Percentiles rank a stretch among this genome's conserved stretches.
phyloP scores from a whole-genome alignment of 2,797 vertebrate species.

The Australoheros facetus region DNA sequence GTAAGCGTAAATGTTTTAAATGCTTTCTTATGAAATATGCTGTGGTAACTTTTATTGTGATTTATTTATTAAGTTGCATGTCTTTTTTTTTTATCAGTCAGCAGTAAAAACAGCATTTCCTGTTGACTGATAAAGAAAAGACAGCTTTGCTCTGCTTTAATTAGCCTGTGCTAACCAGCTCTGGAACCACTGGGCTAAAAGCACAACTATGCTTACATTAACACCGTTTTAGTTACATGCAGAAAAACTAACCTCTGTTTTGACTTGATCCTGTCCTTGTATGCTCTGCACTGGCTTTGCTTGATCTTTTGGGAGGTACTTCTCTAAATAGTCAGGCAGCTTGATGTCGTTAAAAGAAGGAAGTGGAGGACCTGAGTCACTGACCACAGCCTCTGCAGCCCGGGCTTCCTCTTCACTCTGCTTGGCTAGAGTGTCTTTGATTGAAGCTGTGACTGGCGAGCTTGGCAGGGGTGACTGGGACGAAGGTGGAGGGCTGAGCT shows the following conservation, averaged over 20 bases:
- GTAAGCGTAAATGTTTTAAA: not conserved
- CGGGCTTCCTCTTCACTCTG: slow-evolving; percentile 47
- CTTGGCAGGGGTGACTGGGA: slow-evolving; percentile 27
- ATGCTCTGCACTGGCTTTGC: slow-evolving; percentile 66
- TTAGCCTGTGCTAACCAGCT: not conserved
- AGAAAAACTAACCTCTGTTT: slow-evolving; percentile 68
- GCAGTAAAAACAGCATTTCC: not conserved
- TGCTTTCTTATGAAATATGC: not conserved
- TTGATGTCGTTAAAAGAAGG: slow-evolving; percentile 82
- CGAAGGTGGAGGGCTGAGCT: slow-evolving; percentile 35
- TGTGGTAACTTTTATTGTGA: not conserved
- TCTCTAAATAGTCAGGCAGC: slow-evolving; percentile 85
- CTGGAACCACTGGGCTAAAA: not conserved
- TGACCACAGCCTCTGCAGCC: slow-evolving; percentile 48
- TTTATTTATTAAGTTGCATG: not conserved
- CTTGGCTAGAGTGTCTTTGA: slow-evolving; percentile 21
- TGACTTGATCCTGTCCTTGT: slow-evolving; percentile 58
- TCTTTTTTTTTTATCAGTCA: not conserved
- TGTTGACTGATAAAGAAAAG: too few species aligned
- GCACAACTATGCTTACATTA: not conserved
- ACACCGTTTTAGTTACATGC: not conserved
- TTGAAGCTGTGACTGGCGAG: slow-evolving; percentile 16
- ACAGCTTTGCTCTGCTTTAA: not conserved
- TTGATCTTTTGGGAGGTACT: slow-evolving; percentile 79
- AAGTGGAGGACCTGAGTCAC: slow-evolving; percentile 75